Evolutionary conservation across 2,797 vertebrate genomes (phyloP), one percentile per base, ranked within the genome.

Genomic region (Apogon talboti): DNA sequence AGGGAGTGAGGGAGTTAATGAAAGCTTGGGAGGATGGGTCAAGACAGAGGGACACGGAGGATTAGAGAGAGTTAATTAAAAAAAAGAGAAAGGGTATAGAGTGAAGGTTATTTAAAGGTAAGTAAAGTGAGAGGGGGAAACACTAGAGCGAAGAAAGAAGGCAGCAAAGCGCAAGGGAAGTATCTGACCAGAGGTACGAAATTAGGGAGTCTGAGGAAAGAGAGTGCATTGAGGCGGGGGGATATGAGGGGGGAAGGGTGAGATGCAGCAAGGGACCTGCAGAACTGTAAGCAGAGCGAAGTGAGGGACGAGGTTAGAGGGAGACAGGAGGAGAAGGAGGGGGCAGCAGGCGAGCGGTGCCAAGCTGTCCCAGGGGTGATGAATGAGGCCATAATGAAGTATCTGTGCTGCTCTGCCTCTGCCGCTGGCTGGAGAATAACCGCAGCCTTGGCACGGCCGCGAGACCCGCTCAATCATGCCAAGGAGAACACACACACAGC

Each of bases 341-440:
- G 78, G 47, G 60, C 16, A 70, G n/a, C n/a, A n/a, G n/a, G 73
- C 69, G 79, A 85, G 57, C n/a, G 35, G 62, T 85, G 83, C 88
- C 91, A 91, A 91, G 74, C 68, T 78, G 72, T 91, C 89, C 87
- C 82, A 66, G 58, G 65, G 79, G 88, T 92, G 92, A 93, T 92
- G 89, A 91, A 94, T 90, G 92, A 91, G 85, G 78, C 84, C 89
- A 84, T 90, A 92, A 93, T 92, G 88, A 93, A 91, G 88, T 81
- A 81, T 91, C 88, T 90, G 73, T 85, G 78, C 85, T 84, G 69
- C 59, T 86, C 81, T 83, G 71, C 64, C 47, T 72, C 81, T 57
- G 78, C 79, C 61, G 77, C 78, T 85, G 82, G 82, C 76, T 83
- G 72, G 78, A 84, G 83, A 79, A 84, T 77, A 84, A 84, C 86